Percentiles rank a stretch among this genome's conserved stretches.
Conservation (phyloP, 1,140 invertebrate species). For the Antheraea pernyi region DNA sequence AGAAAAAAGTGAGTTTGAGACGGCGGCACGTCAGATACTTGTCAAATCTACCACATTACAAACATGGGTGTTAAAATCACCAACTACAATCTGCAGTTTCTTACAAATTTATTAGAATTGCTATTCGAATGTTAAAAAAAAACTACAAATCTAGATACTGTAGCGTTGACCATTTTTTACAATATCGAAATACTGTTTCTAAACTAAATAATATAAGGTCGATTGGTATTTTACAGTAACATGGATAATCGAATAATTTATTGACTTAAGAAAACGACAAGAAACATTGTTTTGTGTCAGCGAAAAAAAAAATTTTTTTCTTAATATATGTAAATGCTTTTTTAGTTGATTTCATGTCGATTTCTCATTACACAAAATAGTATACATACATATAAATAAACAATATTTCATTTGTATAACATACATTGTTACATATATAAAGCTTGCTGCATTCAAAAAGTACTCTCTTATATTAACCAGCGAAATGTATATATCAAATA, state of each 20-base stretch:
- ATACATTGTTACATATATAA: constrained; percentile 64
- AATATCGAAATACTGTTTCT: constrained; percentile 71
- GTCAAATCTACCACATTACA: not conserved
- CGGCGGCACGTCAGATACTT: not conserved
- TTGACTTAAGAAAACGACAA: constrained; percentile 51
- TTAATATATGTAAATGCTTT: constrained; percentile 52
- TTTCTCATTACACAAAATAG: constrained; percentile 47
- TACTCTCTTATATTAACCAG: constrained; percentile 29
- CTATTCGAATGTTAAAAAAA: constrained; percentile 52
- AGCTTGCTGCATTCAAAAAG: constrained; percentile 50
- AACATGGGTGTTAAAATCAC: not conserved
- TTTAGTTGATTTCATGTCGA: constrained; percentile 38
- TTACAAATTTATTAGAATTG: constrained; percentile 45
- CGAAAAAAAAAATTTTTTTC: constrained; percentile 14
- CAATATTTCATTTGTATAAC: constrained; percentile 48
- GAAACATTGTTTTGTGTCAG: constrained; percentile 35
- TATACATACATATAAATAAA: constrained; percentile 64
- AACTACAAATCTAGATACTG: constrained; percentile 69
- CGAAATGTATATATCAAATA: constrained; percentile 16
- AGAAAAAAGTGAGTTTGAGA: not conserved
- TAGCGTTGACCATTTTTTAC: constrained; percentile 48
- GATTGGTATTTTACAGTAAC: constrained; percentile 46
- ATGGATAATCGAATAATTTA: constrained; percentile 47
- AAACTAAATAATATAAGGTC: constrained; percentile 52
- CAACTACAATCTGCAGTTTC: constrained; percentile 2